phyloP scores from a whole-genome alignment of 2,797 vertebrate species.

The Enteromius argenteus region DNA sequence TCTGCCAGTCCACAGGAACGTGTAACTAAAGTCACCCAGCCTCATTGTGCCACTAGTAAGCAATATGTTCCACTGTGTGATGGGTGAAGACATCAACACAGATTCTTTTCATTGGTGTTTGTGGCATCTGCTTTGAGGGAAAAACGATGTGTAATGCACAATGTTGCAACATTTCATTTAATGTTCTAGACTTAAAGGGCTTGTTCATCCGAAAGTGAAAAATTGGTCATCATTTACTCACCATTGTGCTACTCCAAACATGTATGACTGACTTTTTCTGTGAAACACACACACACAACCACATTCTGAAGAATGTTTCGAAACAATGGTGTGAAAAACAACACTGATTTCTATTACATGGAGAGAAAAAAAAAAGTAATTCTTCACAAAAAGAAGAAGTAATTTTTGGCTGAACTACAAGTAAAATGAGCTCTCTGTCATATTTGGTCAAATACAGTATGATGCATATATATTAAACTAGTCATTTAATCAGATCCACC shows the following conservation, averaged over 20 bases:
- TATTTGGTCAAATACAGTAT: background rate
- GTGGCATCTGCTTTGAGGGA: constrained; percentile 72
- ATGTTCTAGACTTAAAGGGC: background rate
- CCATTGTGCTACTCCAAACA: background rate
- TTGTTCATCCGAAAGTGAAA: background rate
- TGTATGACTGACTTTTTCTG: background rate
- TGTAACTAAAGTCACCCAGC: constrained; percentile 87
- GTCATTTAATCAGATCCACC: background rate
- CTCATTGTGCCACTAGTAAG: constrained; percentile 88
- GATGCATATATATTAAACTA: background rate
- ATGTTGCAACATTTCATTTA: constrained; percentile 6
- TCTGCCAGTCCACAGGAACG: constrained; percentile 89
- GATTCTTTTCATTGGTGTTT: constrained; percentile 87
- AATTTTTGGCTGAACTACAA: background rate
- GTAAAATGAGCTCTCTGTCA: background rate
- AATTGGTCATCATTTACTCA: background rate
- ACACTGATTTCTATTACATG: no score
- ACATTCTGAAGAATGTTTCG: background rate
- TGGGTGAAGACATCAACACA: constrained; percentile 88
- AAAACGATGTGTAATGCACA: constrained; percentile 27
- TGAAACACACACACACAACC: background rate
- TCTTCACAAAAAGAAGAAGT: no score
- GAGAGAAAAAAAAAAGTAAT: no score
- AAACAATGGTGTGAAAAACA: no score
- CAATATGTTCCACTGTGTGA: constrained; percentile 89